These are phyloP conservation scores for Ahaetulla prasina DNA, from an alignment of 2,113 vertebrate species.

Conservation along the genomic window DNA sequence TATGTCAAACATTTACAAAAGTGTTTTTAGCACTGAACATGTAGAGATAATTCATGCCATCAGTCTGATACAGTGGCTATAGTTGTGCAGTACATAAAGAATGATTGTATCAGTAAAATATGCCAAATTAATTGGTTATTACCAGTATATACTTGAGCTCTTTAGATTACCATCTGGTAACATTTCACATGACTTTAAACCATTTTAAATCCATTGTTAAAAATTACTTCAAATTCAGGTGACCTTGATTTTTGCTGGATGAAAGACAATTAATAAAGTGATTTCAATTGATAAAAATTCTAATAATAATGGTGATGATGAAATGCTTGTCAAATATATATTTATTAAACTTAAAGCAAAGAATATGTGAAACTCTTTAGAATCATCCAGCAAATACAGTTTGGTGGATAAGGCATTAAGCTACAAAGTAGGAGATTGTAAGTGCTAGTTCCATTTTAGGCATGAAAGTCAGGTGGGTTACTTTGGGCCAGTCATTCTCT, in stretches of 20 bases:
- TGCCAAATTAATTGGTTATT: neutral
- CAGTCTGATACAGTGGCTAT: conserved; percentile 15
- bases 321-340: neutral
- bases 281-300: neutral
- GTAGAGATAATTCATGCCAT: conserved; percentile 16
- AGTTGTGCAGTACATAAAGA: conserved; percentile 24
- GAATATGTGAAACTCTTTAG: neutral
- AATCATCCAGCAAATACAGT: neutral
- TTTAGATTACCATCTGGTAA: neutral
- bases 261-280: neutral
- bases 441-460: neutral
- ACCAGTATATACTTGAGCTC: neutral
- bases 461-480: neutral
- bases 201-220: neutral
- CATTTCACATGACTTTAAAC: neutral
- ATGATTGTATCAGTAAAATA: neutral
- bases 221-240: neutral
- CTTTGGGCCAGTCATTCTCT: neutral
- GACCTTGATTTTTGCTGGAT: neutral
- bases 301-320: neutral
- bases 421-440: neutral
- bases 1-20: conserved; percentile 50
- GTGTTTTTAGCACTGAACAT: conserved; percentile 40
- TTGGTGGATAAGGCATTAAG: neutral
- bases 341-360: neutral